Base-by-base conservation (phyloP, 2,888 invertebrate genomes). In the Busseola fusca region DNA sequence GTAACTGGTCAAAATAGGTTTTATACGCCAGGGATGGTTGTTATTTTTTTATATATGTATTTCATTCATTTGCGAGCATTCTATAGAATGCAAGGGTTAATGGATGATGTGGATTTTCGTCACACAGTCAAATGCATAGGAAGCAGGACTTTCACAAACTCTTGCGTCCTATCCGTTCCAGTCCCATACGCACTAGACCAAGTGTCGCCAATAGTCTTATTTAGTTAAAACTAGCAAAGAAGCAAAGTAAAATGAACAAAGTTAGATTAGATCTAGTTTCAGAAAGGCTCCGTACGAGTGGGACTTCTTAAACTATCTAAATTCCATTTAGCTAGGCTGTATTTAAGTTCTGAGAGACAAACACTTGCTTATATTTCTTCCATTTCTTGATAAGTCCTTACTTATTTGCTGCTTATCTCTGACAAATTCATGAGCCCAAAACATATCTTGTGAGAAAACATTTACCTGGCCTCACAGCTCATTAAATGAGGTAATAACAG, bases 241-340 rank as follows among this genome's bases (percentile, higher is more conserved):
- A 56, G 60, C 71, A 60, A 71, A 70, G 52, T 69, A 52, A 45
- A 58, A 25, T 21, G n/a, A 42, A 60, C 73, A 67, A 80, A 80
- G 57, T 80, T 80, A 73, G 73, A 80, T 80, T 80, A 81, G 64
- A 64, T 73, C 52, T 57, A 37, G 62, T 57, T 37, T 30, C 57
- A 27, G 56, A 64, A 56, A 59, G 50, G 34, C 64, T 34, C 45
- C 50, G 2, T 40, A 67, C 30, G 40, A 68, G n/a, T 45, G n/a
- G 9, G 58, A 65, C 54, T 70, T 59, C 65, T 58, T 54, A 25
- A 60, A 65, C 59, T 30, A 64, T 50, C 62, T 71, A 45, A 58
- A 52, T 57, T 75, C 10, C 54, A 62, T 62, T 68, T 40, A 62
- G 30, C 72, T 68, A 25, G 14, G 1, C 42, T 25, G 10, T 50